These are phyloP conservation scores for Oceanites oceanicus DNA, from an alignment of 2,113 vertebrate genomes.

Conservation along the genomic window DNA sequence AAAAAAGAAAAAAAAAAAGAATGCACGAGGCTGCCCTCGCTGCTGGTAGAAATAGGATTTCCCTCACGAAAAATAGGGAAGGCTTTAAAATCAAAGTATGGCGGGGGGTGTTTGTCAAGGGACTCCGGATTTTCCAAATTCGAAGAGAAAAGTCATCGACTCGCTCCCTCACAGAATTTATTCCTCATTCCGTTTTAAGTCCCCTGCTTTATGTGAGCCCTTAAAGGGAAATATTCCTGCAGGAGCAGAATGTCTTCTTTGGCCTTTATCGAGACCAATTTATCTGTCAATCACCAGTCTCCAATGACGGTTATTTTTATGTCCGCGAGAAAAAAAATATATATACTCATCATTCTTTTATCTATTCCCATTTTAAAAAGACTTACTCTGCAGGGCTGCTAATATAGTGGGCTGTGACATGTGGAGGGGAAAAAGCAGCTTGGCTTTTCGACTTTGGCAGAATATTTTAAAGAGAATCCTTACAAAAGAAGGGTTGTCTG, in stretches of 20 bases:
- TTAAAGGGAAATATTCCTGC: constrained; percentile 26
- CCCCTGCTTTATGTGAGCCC: constrained; percentile 20
- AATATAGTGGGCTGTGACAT: not conserved
- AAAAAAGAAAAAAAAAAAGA: not conserved
- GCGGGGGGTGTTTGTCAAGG: not conserved
- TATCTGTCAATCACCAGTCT: constrained; percentile 72
- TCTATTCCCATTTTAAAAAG: not conserved
- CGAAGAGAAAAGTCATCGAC: not conserved
- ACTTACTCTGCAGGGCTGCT: not conserved
- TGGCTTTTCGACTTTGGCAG: not conserved
- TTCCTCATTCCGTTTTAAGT: not conserved
- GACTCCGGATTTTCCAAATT: not conserved
- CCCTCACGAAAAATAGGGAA: not conserved
- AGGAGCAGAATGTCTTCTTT: constrained; percentile 45
- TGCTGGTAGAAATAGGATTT: not conserved
- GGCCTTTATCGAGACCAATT: constrained; percentile 71
- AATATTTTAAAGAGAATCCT: not conserved
- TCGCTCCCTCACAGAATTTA: not conserved
- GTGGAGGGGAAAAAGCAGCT: not conserved
- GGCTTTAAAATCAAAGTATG: not conserved
- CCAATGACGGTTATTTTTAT: constrained; percentile 39
- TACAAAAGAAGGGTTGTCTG: not conserved
- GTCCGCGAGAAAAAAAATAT: not conserved
- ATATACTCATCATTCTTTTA: not conserved
- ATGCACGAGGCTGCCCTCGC: not conserved